Conservation (phyloP, 2,113 vertebrate genomes). For the Aegithalos caudatus region DNA sequence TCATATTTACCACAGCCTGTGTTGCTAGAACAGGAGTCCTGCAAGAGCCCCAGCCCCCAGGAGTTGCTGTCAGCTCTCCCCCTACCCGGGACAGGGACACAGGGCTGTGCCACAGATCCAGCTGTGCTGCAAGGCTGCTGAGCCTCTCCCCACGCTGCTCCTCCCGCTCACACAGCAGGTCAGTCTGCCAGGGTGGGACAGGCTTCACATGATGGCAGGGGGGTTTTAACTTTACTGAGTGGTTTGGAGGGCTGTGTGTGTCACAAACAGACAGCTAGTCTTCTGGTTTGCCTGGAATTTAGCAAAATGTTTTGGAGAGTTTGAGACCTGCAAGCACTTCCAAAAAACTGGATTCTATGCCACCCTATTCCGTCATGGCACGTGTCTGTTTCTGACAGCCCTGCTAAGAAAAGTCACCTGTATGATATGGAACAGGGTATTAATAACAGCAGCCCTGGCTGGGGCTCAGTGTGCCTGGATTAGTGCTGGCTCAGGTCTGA, state of each 20-base stretch:
- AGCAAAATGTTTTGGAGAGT: background rate
- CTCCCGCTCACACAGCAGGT: constrained; percentile 74
- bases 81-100: constrained; percentile 71
- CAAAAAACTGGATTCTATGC: background rate
- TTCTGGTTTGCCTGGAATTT: background rate
- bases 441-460: background rate
- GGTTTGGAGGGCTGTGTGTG: background rate
- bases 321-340: background rate
- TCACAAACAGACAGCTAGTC: background rate
- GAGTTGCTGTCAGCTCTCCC: constrained; percentile 55
- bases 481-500: background rate
- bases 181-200: background rate
- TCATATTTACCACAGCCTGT: constrained; percentile 8
- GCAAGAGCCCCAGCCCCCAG: constrained; percentile 70
- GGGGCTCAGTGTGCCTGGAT: background rate
- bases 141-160: constrained; percentile 65
- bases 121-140: background rate
- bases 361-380: background rate
- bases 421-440: background rate
- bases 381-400: background rate
- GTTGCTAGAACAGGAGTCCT: constrained; percentile 70
- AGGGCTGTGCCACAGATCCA: constrained; percentile 14
- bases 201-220: background rate
- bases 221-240: background rate
- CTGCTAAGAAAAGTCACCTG: background rate